Percentiles rank a stretch among this genome's conserved stretches.
phyloP scores from a whole-genome alignment of 2,888 invertebrate species.

The Odontothrips loti region DNA sequence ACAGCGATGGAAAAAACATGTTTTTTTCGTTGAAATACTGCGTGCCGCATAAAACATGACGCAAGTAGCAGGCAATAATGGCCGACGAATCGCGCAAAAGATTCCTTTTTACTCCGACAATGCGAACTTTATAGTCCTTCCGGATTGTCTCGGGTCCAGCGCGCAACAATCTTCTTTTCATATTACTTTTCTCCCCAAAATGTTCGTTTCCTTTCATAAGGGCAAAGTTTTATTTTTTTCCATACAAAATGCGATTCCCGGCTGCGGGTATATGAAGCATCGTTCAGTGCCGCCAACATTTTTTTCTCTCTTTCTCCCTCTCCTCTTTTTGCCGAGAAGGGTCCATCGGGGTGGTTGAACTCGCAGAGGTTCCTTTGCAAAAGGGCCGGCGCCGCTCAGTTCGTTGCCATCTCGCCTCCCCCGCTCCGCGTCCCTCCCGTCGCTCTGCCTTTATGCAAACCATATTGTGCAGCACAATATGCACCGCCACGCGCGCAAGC shows the following conservation, averaged over 20 bases:
- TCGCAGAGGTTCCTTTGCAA: neutral
- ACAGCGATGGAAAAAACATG: neutral
- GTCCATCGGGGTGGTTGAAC: neutral
- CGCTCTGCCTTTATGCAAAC: neutral
- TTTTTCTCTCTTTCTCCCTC: neutral
- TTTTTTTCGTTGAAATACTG: neutral
- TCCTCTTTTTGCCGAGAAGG: neutral
- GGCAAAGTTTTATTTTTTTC: neutral
- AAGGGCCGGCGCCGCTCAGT: neutral
- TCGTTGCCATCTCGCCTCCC: neutral
- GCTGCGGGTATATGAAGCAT: constrained; percentile 2
- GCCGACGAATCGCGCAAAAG: neutral
- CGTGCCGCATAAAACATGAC: neutral
- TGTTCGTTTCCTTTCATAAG: neutral
- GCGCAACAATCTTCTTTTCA: constrained; percentile 16
- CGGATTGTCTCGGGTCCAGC: neutral
- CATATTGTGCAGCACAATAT: neutral
- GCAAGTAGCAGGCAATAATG: too few relatives aligned
- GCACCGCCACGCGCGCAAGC: neutral
- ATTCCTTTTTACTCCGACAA: neutral
- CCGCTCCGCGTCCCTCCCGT: neutral
- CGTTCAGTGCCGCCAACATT: neutral
- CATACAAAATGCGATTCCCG: neutral
- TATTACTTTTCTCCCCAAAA: neutral
- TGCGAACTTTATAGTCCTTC: constrained; percentile 12